Evolutionary conservation across 2,113 vertebrate genomes (phyloP).

Genomic region (Rostratula benghalensis): DNA sequence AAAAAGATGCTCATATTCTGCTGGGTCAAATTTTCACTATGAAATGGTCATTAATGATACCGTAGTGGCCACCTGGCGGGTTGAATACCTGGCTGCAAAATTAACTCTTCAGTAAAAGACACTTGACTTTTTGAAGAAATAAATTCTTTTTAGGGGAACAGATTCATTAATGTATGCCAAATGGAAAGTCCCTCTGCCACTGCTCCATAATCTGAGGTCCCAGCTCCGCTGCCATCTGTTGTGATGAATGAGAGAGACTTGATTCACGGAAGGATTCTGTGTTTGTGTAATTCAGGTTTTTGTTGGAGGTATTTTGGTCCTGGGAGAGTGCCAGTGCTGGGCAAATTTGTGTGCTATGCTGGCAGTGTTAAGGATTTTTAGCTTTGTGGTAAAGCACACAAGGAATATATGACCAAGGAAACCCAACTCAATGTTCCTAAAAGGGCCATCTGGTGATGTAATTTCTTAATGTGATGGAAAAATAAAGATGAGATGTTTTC

Average conservation of each 20-base stretch:
- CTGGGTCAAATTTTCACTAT: not conserved
- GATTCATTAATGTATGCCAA: not conserved
- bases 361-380: not conserved
- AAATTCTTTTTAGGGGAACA: not conserved
- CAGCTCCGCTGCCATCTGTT: not conserved
- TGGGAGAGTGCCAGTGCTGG: not conserved
- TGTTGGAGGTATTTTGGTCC: not conserved
- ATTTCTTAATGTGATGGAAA: constrained; percentile 50
- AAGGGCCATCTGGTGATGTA: constrained; percentile 28
- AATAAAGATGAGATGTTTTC: not conserved
- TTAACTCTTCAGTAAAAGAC: not conserved
- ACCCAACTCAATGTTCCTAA: not conserved
- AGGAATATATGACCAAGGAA: not conserved
- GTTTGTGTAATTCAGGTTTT: not conserved
- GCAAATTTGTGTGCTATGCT: not conserved
- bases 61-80: not conserved
- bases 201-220: not conserved
- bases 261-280: not conserved
- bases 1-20: not conserved
- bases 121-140: not conserved
- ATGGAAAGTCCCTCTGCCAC: not conserved
- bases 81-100: not conserved
- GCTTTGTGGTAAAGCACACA: not conserved
- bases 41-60: not conserved
- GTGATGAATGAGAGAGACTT: not conserved